Evolutionary conservation across 2,888 invertebrate genomes (phyloP), one percentile per base, ranked within the genome.

Genomic region (Drosophila yooni): DNA sequence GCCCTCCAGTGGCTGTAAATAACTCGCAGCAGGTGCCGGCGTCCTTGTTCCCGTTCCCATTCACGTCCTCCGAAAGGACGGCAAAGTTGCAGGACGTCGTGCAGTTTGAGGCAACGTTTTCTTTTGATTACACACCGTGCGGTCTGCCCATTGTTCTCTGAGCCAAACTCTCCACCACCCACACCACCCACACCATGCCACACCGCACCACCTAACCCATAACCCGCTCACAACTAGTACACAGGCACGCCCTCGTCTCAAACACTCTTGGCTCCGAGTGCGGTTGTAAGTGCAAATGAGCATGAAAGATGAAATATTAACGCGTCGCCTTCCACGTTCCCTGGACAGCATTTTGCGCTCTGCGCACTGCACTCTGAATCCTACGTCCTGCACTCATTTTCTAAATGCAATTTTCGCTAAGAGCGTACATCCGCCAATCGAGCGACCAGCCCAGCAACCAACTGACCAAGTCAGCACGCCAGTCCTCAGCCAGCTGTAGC

Each of bases 291-390:
- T 88, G 88, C 83, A 89, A 89, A 89, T 91, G 89, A 90, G 88
- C 83, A 81, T 88, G 85, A 85, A 85, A 84, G 87, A 91, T 91
- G 91, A 91, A 90, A 91, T 91, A 91, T 91, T 91, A 88, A 85
- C 67, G 85, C 87, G 82, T 72, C 78, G 83, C 64, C 76, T 61
- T 76, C 64, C 61, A 56, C 59, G 60, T 65, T 56, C 56, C 63
- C 60, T 68, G 58, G 68, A 69, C 52, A 29, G 29, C 51, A 10
- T 51, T 51, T 29, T 29, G 51, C 27, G 65, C 15, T 40, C n/a
- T 40, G n/a, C 38, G 10, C 38, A 18, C 62, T 34, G 33, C 51
- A 57, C 56, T 56, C 75, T 40, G 68, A 48, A 38, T 64, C 60
- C 79, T 52, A 31, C 43, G 34, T 40, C 57, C 61, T 71, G 74